Evolutionary conservation across 2,888 invertebrate species (phyloP).

Genomic region (Sesia apiformis): DNA sequence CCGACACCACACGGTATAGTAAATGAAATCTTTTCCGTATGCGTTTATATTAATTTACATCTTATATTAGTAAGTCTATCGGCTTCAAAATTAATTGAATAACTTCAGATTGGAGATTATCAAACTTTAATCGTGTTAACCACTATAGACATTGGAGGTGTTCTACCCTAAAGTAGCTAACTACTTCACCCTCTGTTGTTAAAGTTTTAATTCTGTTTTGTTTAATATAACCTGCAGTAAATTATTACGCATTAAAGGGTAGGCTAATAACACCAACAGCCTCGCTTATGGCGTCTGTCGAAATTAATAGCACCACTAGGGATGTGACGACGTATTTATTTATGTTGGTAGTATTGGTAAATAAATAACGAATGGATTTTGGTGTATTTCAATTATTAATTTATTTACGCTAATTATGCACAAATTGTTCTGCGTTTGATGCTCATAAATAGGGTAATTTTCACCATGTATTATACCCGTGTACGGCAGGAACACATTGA

Average conservation of each 20-base stretch:
- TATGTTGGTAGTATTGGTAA: too few relatives aligned
- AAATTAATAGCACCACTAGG: constrained; percentile 59
- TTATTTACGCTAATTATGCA: too few relatives aligned
- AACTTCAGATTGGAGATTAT: background rate
- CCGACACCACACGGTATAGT: too few relatives aligned
- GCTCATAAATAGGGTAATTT: too few relatives aligned
- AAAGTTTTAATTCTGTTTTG: constrained; percentile 68
- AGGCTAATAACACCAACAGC: constrained; percentile 66
- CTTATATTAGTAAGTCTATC: background rate
- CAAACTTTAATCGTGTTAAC: background rate
- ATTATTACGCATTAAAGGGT: constrained; percentile 70
- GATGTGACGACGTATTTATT: constrained; percentile 14
- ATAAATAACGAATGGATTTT: too few relatives aligned
- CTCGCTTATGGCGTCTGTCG: constrained; percentile 60
- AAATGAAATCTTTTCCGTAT: too few relatives aligned
- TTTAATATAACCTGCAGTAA: constrained; percentile 69
- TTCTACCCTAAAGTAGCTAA: background rate
- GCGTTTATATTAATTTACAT: too few relatives aligned
- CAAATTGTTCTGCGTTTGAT: too few relatives aligned
- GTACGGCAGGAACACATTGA: too few relatives aligned
- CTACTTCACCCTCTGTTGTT: constrained; percentile 28
- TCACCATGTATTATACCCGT: too few relatives aligned
- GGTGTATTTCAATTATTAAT: too few relatives aligned
- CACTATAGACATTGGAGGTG: background rate
- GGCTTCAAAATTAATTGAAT: background rate